phyloP scores from a whole-genome alignment of 2,888 invertebrate genomes.

The Papilio elwesi region DNA sequence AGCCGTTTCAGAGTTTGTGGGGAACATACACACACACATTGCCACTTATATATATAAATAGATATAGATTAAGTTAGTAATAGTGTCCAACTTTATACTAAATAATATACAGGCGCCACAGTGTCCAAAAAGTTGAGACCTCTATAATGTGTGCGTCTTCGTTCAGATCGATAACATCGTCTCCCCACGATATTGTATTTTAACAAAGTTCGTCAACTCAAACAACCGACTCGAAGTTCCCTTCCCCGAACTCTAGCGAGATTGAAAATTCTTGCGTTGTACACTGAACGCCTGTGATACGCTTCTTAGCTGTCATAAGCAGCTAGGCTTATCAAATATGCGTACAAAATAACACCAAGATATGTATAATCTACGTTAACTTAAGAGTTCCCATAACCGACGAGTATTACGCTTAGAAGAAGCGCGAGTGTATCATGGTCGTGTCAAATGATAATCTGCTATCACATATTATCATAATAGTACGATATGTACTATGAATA shows the following conservation, averaged over 20 bases:
- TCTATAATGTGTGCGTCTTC: slow-evolving; percentile 5
- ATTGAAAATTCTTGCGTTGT: slow-evolving; percentile 27
- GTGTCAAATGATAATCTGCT: too few species aligned
- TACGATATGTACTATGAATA: too few species aligned
- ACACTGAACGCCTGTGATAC: slow-evolving; percentile 32
- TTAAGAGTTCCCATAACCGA: too few species aligned
- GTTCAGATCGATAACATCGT: slow-evolving; percentile 28
- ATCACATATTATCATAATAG: too few species aligned
- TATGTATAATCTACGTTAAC: not conserved
- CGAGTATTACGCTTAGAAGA: too few species aligned
- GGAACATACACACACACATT: too few species aligned
- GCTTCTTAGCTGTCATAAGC: slow-evolving; percentile 34
- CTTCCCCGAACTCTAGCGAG: slow-evolving; percentile 19
- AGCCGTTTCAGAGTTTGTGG: too few species aligned
- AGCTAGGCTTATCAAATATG: slow-evolving; percentile 34
- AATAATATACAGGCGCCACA: slow-evolving; percentile 23
- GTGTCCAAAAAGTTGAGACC: slow-evolving; percentile 5
- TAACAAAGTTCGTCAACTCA: slow-evolving; percentile 36
- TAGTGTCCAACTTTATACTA: not conserved
- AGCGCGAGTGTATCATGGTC: too few species aligned
- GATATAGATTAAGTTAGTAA: too few species aligned
- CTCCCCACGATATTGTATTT: slow-evolving; percentile 32
- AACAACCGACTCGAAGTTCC: slow-evolving; percentile 31
- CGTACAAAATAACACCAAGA: slow-evolving; percentile 4
- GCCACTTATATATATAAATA: too few species aligned